These are phyloP conservation scores for Gryllus bimaculatus DNA, from an alignment of 1,140 invertebrate genomes.

Conservation along the genomic window DNA sequence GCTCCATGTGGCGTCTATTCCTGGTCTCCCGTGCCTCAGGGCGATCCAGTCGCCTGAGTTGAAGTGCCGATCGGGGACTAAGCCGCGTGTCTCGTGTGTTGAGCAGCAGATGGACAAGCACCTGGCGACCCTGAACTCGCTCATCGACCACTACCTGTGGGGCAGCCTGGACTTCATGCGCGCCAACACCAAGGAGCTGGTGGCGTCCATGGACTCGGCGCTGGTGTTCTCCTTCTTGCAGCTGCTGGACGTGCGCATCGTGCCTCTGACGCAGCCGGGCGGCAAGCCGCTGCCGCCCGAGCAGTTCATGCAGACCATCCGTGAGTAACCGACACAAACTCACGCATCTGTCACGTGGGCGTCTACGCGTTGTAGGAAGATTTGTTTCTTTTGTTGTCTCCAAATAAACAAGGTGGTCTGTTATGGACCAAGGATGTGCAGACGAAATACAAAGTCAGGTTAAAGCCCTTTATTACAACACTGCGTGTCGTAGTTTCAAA, in stretches of 20 bases:
- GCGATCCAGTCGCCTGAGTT: too few species aligned
- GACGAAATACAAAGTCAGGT: too few species aligned
- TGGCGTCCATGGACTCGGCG: conserved; percentile 45
- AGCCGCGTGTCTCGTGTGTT: too few species aligned
- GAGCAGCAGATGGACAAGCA: too few species aligned
- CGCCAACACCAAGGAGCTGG: conserved; percentile 40
- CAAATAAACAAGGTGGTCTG: neutral
- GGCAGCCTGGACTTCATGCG: conserved; percentile 43
- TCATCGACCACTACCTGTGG: conserved; percentile 51
- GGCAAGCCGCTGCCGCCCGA: conserved; percentile 42
- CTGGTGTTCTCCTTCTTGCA: conserved; percentile 47
- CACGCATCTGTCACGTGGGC: too few species aligned
- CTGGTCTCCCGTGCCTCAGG: too few species aligned
- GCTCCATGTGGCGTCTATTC: too few species aligned
- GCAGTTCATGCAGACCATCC: conserved; percentile 39
- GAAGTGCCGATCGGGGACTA: too few species aligned
- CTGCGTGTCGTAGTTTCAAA: too few species aligned
- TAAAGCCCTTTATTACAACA: too few species aligned
- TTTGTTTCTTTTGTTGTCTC: neutral
- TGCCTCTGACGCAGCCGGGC: conserved; percentile 42
- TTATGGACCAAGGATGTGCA: too few species aligned
- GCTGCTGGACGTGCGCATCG: conserved; percentile 45
- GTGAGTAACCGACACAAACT: conserved; percentile 30
- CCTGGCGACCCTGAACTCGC: conserved; percentile 24
- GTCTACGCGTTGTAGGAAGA: neutral